Conservation (phyloP, 2,113 vertebrate species). For the Melanocharis versteri region DNA sequence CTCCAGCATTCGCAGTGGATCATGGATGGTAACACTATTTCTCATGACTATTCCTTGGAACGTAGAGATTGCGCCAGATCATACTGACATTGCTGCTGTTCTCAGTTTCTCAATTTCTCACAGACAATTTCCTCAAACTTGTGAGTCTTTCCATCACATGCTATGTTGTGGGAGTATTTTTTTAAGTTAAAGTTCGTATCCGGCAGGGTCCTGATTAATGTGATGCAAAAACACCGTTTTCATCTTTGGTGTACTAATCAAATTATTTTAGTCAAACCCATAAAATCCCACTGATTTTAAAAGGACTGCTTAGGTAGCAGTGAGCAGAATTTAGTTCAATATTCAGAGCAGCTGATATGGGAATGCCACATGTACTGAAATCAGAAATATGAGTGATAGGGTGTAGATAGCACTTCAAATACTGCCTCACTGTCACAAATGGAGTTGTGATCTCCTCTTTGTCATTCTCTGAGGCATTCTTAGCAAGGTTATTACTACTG, state of each 20-base stretch:
- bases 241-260: not conserved
- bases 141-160: not conserved
- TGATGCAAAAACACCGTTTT: not conserved
- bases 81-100: no score
- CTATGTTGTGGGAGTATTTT: not conserved
- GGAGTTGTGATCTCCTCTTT: not conserved
- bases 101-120: not conserved
- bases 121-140: not conserved
- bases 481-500: not conserved
- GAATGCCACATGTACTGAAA: not conserved
- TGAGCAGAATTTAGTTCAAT: not conserved
- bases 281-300: not conserved
- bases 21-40: not conserved
- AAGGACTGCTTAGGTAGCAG: not conserved
- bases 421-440: not conserved
- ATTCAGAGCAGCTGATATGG: not conserved
- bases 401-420: not conserved
- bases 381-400: not conserved
- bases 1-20: not conserved
- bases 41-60: not conserved
- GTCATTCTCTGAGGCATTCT: not conserved
- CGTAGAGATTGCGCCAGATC: not conserved
- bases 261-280: not conserved
- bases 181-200: not conserved
- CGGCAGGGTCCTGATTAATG: not conserved